These are phyloP conservation scores for Clarias pachynema DNA, from an alignment of 2,797 vertebrate genomes.

Conservation along the genomic window DNA sequence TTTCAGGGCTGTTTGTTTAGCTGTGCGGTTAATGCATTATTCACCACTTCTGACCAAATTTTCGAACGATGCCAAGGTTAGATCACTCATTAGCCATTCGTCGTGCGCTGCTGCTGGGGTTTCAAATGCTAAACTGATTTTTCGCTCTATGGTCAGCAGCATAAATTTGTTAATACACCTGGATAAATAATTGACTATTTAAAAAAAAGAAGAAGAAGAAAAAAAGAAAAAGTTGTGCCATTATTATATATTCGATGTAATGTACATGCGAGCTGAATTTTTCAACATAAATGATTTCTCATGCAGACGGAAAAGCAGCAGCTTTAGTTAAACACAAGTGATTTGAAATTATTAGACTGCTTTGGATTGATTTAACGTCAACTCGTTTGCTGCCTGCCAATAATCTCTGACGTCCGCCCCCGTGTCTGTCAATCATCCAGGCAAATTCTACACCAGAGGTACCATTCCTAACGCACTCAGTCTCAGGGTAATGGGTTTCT, in stretches of 20 bases:
- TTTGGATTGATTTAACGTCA: constrained; percentile 43
- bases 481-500: neutral
- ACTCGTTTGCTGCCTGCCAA: constrained; percentile 13
- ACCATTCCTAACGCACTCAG: neutral
- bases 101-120: constrained; percentile 12
- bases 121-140: constrained; percentile 48
- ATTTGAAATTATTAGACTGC: constrained; percentile 32
- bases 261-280: neutral
- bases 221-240: neutral
- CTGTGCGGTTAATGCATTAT: constrained; percentile 66
- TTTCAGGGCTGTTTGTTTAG: constrained; percentile 63
- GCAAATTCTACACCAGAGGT: constrained; percentile 1
- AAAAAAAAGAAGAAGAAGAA: neutral
- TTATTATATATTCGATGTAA: neutral
- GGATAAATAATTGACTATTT: constrained; percentile 43
- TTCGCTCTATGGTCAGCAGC: constrained; percentile 50
- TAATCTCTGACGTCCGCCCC: constrained; percentile 14
- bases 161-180: constrained; percentile 43
- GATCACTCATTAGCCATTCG: constrained; percentile 65
- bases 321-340: constrained; percentile 34
- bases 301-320: constrained; percentile 12
- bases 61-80: constrained; percentile 66
- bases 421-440: constrained; percentile 48
- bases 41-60: constrained; percentile 55
- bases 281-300: constrained; percentile 5